A percentile compares a stretch with the other conserved stretches of the same genome.
Conservation (phyloP, 2,797 vertebrate species). For the Onychomys leucogaster region DNA sequence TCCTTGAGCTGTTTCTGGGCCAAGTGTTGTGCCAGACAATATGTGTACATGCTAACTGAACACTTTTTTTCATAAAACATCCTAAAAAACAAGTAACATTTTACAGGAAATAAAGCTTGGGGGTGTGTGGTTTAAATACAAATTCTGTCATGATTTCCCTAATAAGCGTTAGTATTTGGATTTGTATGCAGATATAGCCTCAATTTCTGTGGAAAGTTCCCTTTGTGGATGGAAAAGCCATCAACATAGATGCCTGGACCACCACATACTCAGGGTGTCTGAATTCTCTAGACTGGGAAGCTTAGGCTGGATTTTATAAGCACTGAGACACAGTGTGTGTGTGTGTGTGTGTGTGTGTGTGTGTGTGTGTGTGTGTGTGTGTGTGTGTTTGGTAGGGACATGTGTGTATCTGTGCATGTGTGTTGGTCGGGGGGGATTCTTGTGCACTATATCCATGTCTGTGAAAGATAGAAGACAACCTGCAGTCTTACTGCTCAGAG, state of each 20-base stretch:
- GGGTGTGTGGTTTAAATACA: not conserved
- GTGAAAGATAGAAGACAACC: not conserved
- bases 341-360: not conserved
- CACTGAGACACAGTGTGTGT: not conserved
- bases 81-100: not conserved
- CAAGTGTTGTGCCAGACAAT: fast-evolving
- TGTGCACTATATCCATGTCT: not conserved
- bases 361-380: not conserved
- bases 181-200: not conserved
- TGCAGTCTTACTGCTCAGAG: not conserved
- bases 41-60: not conserved
- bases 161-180: not conserved
- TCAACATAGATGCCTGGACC: not conserved
- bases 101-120: not conserved
- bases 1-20: not conserved
- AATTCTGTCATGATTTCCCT: not conserved
- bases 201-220: not conserved
- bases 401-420: too few relatives aligned
- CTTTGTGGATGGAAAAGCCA: not conserved
- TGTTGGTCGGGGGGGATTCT: too few relatives aligned
- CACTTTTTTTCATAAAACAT: not conserved
- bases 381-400: not conserved
- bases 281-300: not conserved
- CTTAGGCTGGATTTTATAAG: not conserved
- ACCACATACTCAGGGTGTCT: not conserved